These are phyloP conservation scores for Acanthosoma haemorrhoidale DNA, from an alignment of 2,888 invertebrate genomes.

Conservation along the genomic window DNA sequence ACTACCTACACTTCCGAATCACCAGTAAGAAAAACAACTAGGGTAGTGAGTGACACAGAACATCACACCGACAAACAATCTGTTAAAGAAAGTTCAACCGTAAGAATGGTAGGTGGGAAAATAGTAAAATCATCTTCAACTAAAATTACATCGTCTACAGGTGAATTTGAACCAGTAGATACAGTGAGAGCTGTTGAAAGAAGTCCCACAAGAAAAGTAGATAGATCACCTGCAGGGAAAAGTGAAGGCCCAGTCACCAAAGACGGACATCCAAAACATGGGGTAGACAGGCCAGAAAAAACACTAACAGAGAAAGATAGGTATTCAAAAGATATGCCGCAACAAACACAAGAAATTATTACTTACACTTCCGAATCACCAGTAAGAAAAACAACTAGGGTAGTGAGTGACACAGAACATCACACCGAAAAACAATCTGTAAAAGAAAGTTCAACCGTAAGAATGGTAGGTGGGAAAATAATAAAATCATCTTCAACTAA, in stretches of 20 bases:
- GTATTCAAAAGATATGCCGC: too few relatives aligned
- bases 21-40: not conserved
- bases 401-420: not conserved
- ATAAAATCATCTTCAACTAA: not conserved
- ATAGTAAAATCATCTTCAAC: conserved; percentile 16
- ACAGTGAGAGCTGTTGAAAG: not conserved
- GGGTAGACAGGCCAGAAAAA: too few relatives aligned
- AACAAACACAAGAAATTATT: not conserved
- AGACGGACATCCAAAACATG: not conserved
- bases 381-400: not conserved
- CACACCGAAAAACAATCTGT: not conserved
- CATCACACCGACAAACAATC: too few relatives aligned
- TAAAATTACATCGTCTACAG: not conserved
- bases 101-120: conserved; percentile 35
- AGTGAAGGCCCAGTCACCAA: not conserved
- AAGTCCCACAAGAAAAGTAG: not conserved
- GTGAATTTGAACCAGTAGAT: not conserved
- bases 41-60: not conserved
- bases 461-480: not conserved
- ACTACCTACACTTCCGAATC: not conserved
- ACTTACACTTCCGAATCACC: not conserved
- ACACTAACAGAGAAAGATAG: too few relatives aligned
- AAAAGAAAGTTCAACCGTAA: not conserved
- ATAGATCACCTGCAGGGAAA: not conserved
- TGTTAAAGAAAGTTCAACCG: not conserved